Evolutionary conservation across 2,888 invertebrate genomes (phyloP).

Genomic region (Ferrisia virgata): DNA sequence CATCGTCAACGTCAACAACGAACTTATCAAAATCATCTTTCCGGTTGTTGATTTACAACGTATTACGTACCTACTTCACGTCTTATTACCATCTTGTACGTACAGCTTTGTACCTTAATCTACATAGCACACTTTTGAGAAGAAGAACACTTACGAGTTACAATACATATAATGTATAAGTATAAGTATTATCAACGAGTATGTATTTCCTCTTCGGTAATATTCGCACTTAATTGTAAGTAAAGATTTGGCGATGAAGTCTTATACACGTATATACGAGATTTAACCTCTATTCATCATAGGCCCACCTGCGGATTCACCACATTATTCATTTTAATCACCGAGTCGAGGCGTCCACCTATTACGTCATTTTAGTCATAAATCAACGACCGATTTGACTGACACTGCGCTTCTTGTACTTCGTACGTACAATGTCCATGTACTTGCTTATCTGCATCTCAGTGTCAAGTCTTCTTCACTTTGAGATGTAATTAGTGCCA

Average conservation of each 20-base stretch:
- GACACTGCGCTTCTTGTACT: background rate
- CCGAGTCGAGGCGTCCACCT: background rate
- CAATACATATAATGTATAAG: too few species aligned
- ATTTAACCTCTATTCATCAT: background rate
- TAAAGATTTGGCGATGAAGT: background rate
- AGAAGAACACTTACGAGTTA: background rate
- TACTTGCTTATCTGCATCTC: background rate
- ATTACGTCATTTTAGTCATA: background rate
- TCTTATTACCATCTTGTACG: background rate
- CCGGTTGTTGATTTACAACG: background rate
- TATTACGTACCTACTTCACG: background rate
- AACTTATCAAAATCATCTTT: background rate
- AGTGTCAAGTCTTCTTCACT: background rate
- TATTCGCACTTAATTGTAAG: background rate
- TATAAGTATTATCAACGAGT: too few species aligned
- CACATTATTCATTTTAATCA: background rate
- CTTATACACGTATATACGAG: background rate
- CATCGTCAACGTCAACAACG: background rate
- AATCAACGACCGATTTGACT: background rate
- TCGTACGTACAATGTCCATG: too few species aligned
- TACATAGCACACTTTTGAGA: background rate
- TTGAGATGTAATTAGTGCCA: background rate
- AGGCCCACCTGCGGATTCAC: background rate
- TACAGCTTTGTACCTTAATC: background rate
- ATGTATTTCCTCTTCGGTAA: background rate